Conservation (phyloP, 2,888 invertebrate genomes). For the Aspidapion aeneum region DNA sequence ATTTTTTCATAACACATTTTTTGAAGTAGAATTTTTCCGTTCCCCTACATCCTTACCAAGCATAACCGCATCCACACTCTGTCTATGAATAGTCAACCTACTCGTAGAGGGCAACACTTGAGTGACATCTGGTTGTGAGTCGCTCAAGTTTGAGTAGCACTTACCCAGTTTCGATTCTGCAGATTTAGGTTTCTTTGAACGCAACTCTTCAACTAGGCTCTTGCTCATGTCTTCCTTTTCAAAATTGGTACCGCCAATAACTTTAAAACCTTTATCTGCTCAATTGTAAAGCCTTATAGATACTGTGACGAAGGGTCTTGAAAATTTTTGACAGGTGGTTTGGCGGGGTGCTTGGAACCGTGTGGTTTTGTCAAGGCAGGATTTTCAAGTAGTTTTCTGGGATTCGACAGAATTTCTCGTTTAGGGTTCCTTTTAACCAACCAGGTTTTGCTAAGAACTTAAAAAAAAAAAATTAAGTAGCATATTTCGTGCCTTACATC, state of each 20-base stretch:
- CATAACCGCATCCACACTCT: background rate
- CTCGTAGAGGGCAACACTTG: background rate
- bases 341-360: too few relatives aligned
- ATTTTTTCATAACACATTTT: too few relatives aligned
- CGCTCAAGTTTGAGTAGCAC: background rate
- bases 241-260: too few relatives aligned
- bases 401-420: conserved; percentile 89
- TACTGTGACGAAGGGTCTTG: conserved; percentile 40
- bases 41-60: conserved; percentile 37
- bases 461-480: conserved; percentile 57
- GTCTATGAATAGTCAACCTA: background rate
- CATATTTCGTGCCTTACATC: too few relatives aligned
- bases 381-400: conserved; percentile 96
- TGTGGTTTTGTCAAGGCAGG: conserved; percentile 58
- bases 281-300: conserved; percentile 44
- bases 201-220: too few relatives aligned
- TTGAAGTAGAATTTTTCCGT: conserved; percentile 43
- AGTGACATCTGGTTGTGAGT: background rate
- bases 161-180: too few relatives aligned
- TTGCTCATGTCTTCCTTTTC: too few relatives aligned
- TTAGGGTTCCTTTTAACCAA: conserved; percentile 93
- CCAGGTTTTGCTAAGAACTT: conserved; percentile 92
- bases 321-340: conserved; percentile 44
- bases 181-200: too few relatives aligned
- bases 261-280: too few relatives aligned